Conservation (phyloP, 2,113 vertebrate species). For the Coracopsis vasa region DNA sequence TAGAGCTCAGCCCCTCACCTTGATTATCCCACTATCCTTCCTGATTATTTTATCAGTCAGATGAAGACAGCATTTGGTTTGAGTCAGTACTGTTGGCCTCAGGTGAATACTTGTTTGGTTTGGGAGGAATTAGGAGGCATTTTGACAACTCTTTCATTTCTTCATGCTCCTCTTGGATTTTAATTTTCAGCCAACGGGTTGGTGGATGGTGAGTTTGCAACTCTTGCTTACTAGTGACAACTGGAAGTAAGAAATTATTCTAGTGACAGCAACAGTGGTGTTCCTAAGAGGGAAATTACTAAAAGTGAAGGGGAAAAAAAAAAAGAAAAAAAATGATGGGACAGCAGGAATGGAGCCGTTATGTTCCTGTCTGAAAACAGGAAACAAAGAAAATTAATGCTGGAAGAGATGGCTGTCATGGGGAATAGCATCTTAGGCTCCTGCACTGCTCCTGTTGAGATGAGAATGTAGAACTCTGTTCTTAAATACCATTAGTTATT, state of each 20-base stretch:
- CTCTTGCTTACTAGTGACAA: conserved; percentile 65
- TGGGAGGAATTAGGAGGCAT: conserved; percentile 58
- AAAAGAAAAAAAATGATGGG: background rate
- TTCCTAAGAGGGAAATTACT: conserved; percentile 18
- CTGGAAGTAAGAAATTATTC: conserved; percentile 51
- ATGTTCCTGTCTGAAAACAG: background rate
- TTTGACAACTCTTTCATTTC: conserved; percentile 70
- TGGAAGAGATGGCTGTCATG: background rate
- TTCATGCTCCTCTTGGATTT: conserved; percentile 68
- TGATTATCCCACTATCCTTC: background rate
- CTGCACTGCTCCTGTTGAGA: background rate
- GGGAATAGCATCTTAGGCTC: background rate
- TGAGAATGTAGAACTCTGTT: background rate
- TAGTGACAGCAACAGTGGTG: conserved; percentile 15
- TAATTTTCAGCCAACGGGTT: conserved; percentile 67
- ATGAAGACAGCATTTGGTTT: conserved; percentile 30
- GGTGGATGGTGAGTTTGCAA: conserved; percentile 65
- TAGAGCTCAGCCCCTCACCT: background rate
- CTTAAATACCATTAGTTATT: background rate
- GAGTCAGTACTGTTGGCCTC: conserved; percentile 38
- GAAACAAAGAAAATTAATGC: background rate
- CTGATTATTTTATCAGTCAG: background rate
- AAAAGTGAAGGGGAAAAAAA: background rate
- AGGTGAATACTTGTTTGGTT: conserved; percentile 61
- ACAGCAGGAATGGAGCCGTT: background rate